Evolutionary conservation across 2,888 invertebrate genomes (phyloP).

Genomic region (Meliscaeva auricollis): DNA sequence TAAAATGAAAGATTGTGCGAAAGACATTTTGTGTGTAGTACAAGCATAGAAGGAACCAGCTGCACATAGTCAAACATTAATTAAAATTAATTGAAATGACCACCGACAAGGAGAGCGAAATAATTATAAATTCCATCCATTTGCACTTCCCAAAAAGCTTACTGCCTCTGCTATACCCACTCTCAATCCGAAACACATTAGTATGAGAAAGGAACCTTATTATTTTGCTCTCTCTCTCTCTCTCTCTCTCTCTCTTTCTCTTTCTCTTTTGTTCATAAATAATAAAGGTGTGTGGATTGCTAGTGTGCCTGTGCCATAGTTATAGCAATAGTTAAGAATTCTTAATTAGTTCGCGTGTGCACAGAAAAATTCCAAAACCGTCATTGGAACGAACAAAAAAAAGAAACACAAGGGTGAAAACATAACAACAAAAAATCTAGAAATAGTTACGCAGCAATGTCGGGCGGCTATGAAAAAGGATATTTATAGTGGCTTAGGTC

Average conservation of each 20-base stretch:
- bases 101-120: conserved; percentile 11
- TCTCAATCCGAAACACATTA: not conserved
- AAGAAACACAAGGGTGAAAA: conserved; percentile 3
- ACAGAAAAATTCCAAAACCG: conserved; percentile 61
- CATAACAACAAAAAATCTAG: conserved; percentile 18
- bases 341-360: conserved; percentile 62
- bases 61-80: conserved; percentile 36
- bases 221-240: too few species aligned
- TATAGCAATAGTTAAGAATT: conserved; percentile 16
- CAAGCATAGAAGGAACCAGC: not conserved
- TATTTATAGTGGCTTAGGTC: conserved; percentile 57
- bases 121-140: conserved; percentile 43
- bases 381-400: conserved; percentile 34
- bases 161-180: not conserved
- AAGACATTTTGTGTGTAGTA: not conserved
- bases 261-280: conserved; percentile 49
- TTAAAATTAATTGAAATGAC: conserved; percentile 41
- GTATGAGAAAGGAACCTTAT: conserved; percentile 37
- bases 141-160: conserved; percentile 30
- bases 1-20: not conserved
- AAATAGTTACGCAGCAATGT: conserved; percentile 32
- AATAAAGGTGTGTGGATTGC: conserved; percentile 64
- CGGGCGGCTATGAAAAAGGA: conserved; percentile 59
- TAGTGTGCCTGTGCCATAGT: conserved; percentile 34
- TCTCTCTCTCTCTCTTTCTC: too few species aligned